phyloP scores from a whole-genome alignment of 2,797 vertebrate genomes.

The Dendrocincla tyrannina region DNA sequence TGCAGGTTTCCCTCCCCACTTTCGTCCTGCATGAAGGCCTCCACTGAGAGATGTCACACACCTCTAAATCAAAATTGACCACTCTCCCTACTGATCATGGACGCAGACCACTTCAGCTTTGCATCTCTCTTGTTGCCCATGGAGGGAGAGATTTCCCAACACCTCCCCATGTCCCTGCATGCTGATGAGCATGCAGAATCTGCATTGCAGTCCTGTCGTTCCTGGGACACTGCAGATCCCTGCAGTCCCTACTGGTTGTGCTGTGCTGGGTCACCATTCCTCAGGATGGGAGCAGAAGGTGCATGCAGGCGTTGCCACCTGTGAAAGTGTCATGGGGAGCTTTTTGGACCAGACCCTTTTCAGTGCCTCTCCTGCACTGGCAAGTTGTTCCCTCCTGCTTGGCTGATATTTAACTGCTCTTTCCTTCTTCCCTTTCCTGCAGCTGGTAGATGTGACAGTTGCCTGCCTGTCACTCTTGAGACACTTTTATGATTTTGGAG shows the following conservation, averaged over 20 bases:
- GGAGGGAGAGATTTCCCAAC: background rate
- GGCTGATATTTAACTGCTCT: background rate
- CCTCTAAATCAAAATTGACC: background rate
- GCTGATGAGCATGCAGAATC: background rate
- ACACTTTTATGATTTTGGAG: background rate
- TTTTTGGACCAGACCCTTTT: background rate
- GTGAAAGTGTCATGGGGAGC: background rate
- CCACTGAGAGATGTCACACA: background rate
- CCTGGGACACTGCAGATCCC: fast-evolving
- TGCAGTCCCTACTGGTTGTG: background rate
- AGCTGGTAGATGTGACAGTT: background rate
- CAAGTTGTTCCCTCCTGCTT: background rate
- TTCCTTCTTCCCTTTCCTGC: background rate
- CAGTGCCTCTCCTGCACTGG: background rate
- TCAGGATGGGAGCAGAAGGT: background rate
- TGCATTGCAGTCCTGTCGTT: background rate
- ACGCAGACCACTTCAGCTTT: background rate
- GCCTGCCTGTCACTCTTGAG: fast-evolving
- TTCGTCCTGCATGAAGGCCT: background rate
- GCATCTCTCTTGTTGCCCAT: fast-evolving
- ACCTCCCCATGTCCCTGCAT: background rate
- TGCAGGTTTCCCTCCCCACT: background rate
- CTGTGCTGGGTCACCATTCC: fast-evolving
- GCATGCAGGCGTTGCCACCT: background rate
- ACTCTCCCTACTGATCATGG: background rate